A percentile compares a stretch with the other conserved stretches of the same genome.
Evolutionary conservation across 2,888 invertebrate genomes (phyloP).

Genomic region (Ochlodes sylvanus): DNA sequence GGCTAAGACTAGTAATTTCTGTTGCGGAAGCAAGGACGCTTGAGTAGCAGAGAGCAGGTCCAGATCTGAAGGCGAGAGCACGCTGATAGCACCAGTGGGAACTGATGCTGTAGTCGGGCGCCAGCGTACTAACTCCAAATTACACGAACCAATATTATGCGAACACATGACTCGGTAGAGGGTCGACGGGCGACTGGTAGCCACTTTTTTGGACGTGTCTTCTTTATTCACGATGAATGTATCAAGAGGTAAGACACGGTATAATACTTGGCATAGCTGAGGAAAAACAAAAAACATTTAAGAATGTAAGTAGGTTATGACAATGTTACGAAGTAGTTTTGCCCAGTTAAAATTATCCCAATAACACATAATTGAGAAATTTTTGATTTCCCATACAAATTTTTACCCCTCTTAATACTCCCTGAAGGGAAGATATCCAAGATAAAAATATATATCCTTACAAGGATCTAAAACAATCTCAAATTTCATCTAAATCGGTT

Average conservation of each 20-base stretch:
- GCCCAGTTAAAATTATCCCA: too few relatives aligned
- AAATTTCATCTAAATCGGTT: too few relatives aligned
- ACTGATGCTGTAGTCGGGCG: conserved; percentile 44
- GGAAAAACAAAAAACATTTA: conserved; percentile 27
- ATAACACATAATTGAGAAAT: too few relatives aligned
- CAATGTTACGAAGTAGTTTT: too few relatives aligned
- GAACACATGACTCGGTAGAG: conserved; percentile 49
- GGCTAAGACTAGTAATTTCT: conserved; percentile 52
- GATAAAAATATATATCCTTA: too few relatives aligned
- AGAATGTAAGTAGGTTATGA: too few relatives aligned
- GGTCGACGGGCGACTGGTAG: conserved; percentile 43
- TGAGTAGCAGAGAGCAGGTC: conserved; percentile 45
- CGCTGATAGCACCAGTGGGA: conserved; percentile 49
- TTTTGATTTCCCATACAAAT: too few relatives aligned
- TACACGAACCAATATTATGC: conserved; percentile 36
- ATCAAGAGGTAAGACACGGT: conserved; percentile 47
- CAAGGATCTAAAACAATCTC: too few relatives aligned
- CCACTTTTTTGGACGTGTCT: conserved; percentile 27
- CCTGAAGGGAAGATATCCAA: too few relatives aligned
- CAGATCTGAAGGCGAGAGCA: conserved; percentile 50
- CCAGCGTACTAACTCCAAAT: conserved; percentile 48
- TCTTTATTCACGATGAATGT: conserved; percentile 53
- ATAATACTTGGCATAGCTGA: conserved; percentile 49
- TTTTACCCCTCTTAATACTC: too few relatives aligned
- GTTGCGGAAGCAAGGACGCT: conserved; percentile 45